Percentiles rank a stretch among this genome's conserved stretches.
Evolutionary conservation across 1,140 invertebrate genomes (phyloP).

Genomic region (Hylaeus anthracinus): DNA sequence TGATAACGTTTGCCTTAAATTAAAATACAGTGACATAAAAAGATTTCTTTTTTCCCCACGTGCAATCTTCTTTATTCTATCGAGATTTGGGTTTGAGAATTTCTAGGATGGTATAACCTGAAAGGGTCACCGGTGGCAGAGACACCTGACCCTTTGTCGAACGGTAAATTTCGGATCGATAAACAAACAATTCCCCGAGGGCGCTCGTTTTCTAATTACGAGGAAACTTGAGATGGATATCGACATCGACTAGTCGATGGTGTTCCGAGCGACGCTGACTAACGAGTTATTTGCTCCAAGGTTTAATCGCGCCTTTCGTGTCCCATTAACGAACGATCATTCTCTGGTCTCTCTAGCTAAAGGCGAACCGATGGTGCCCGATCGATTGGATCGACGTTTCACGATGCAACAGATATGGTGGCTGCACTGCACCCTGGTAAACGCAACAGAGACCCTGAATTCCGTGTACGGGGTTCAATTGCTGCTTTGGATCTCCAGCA

Average conservation of each 20-base stretch:
- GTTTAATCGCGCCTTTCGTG: neutral
- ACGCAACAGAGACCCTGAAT: slow-evolving; percentile 59
- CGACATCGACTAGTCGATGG: neutral
- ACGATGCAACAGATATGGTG: slow-evolving; percentile 63
- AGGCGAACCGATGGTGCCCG: slow-evolving; percentile 29
- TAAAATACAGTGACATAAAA: too few species aligned
- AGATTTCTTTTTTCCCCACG: too few species aligned
- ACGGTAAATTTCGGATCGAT: neutral
- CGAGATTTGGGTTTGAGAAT: too few species aligned
- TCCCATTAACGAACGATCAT: neutral
- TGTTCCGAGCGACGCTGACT: too few species aligned
- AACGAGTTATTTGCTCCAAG: neutral
- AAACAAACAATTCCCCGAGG: neutral
- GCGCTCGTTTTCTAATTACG: too few species aligned
- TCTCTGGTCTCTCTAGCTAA: slow-evolving; percentile 4
- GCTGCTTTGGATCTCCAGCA: slow-evolving; percentile 58
- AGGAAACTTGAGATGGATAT: neutral
- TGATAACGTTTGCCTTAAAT: too few species aligned
- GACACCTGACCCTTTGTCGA: too few species aligned
- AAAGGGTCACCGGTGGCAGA: too few species aligned
- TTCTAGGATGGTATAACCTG: too few species aligned
- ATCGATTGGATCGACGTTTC: slow-evolving; percentile 31
- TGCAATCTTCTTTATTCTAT: too few species aligned
- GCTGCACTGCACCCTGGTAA: slow-evolving; percentile 56
- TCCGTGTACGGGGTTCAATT: slow-evolving; percentile 57